Conservation (phyloP, 1,140 invertebrate genomes). For the Mya arenaria region DNA sequence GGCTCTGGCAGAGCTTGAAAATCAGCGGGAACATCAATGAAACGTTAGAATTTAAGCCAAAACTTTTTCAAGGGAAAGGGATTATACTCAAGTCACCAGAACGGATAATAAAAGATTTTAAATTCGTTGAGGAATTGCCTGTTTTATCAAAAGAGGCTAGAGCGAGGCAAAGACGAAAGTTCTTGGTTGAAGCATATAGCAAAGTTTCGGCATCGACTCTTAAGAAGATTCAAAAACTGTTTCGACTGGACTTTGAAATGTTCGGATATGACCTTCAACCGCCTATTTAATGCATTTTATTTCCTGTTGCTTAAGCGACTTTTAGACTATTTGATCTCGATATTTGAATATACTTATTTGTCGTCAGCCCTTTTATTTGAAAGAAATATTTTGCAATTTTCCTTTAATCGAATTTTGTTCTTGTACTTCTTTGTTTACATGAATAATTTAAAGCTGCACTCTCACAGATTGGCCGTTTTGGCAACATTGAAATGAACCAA, state of each 20-base stretch:
- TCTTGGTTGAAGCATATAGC: constrained; percentile 3
- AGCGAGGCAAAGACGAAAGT: constrained; percentile 7
- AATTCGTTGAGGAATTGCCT: background rate
- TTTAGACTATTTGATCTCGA: too few species aligned
- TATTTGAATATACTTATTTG: too few species aligned
- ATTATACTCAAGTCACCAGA: background rate
- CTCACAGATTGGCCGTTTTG: too few species aligned
- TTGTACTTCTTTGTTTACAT: too few species aligned
- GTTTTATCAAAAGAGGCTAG: background rate
- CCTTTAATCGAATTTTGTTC: too few species aligned
- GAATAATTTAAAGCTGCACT: too few species aligned
- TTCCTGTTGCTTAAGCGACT: too few species aligned
- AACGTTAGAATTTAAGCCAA: background rate
- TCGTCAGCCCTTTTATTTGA: too few species aligned
- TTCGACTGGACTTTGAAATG: constrained; percentile 28
- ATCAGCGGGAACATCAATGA: constrained; percentile 18
- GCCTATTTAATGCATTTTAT: too few species aligned
- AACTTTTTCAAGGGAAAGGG: background rate
- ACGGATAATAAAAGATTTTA: background rate
- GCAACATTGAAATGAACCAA: too few species aligned
- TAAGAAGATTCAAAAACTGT: background rate
- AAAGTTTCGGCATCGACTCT: background rate
- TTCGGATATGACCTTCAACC: constrained; percentile 18
- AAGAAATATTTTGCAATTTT: too few species aligned
- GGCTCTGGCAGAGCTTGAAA: constrained; percentile 32